These are phyloP conservation scores for Menidia beryllina DNA, from an alignment of 2,113 vertebrate species.

Conservation along the genomic window DNA sequence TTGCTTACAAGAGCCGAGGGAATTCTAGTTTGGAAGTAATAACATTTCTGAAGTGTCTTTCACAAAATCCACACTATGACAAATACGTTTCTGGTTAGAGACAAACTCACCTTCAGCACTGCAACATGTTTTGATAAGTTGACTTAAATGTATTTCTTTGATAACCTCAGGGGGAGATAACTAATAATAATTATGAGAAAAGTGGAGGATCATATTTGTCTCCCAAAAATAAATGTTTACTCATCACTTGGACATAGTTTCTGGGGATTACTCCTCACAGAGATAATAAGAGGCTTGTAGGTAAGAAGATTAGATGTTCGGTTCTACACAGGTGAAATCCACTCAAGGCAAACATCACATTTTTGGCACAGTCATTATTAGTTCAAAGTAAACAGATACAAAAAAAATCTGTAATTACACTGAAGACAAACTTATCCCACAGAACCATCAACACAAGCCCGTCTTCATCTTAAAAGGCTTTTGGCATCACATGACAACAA, in stretches of 20 bases:
- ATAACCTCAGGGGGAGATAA: neutral
- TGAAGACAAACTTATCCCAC: slow-evolving; percentile 5
- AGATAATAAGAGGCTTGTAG: neutral
- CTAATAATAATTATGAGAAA: neutral
- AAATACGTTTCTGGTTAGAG: slow-evolving; percentile 55
- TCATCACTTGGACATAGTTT: neutral
- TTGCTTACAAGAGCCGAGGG: slow-evolving; percentile 70
- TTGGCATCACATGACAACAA: slow-evolving; percentile 31
- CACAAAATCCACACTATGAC: slow-evolving; percentile 45
- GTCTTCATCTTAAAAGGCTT: slow-evolving; percentile 1
- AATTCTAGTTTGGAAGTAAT: slow-evolving; percentile 69
- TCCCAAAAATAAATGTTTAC: neutral
- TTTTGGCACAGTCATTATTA: neutral
- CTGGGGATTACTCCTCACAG: neutral
- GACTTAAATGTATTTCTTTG: slow-evolving; percentile 25
- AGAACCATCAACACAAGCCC: neutral
- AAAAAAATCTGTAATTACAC: slow-evolving; percentile 2
- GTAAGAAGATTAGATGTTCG: neutral
- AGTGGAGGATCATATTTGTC: neutral
- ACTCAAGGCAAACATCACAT: neutral
- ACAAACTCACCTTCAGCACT: slow-evolving; percentile 24
- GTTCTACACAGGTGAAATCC: neutral
- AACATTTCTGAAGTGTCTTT: slow-evolving; percentile 66
- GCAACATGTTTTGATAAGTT: slow-evolving; percentile 13
- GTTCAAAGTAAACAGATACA: neutral